A percentile compares a stretch with the other conserved stretches of the same genome.
Conservation (phyloP, 2,797 vertebrate genomes). For the Myotis pilosus region DNA sequence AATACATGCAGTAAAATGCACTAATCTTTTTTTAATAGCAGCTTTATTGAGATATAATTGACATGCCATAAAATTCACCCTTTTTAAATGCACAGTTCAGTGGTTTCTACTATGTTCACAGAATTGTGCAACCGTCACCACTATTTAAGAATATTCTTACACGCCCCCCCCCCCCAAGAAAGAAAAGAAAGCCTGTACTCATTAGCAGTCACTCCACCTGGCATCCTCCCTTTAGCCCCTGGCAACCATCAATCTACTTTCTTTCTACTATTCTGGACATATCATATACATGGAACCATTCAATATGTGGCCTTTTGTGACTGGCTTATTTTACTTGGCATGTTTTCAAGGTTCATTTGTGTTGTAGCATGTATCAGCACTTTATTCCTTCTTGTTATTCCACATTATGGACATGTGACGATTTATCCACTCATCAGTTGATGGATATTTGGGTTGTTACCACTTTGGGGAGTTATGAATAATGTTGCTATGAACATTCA, state of each 20-base stretch:
- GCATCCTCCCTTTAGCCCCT: not conserved
- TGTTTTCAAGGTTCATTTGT: not conserved
- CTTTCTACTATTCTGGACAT: not conserved
- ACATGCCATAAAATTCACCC: not conserved
- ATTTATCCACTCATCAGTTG: not conserved
- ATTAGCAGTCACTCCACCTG: not conserved
- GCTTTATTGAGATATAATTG: not conserved
- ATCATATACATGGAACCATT: not conserved
- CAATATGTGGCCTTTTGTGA: not conserved
- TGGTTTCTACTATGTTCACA: not conserved
- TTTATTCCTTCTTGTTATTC: not conserved
- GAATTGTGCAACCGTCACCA: not conserved
- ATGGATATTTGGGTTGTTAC: not conserved
- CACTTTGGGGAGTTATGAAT: not conserved
- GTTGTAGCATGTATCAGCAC: not conserved
- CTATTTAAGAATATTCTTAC: not conserved
- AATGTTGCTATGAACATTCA: slow-evolving; percentile 16
- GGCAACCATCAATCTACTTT: not conserved
- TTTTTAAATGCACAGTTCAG: not conserved
- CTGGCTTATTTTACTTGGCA: not conserved
- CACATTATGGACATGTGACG: not conserved
- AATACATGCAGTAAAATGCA: not conserved
- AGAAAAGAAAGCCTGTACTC: not conserved
- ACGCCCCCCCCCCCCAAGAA: not conserved
- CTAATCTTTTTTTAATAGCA: not conserved